Conservation (phyloP, 2,888 invertebrate species). For the Drosophila cognata region DNA sequence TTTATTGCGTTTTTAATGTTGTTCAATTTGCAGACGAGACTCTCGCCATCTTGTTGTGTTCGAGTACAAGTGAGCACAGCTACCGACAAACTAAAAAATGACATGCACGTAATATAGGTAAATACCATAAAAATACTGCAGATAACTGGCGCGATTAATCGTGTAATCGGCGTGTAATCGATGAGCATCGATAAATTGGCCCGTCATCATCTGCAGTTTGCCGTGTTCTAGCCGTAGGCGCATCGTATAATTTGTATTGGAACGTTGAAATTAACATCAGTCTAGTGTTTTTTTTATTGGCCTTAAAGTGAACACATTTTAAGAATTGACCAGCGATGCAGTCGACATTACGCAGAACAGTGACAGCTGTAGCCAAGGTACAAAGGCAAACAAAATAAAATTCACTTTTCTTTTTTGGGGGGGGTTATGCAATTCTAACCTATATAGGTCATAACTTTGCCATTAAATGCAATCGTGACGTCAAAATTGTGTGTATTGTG, state of each 20-base stretch:
- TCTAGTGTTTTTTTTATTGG: constrained; percentile 39
- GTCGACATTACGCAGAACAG: constrained; percentile 74
- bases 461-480: constrained; percentile 39
- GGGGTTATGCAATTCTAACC: constrained; percentile 82
- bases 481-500: constrained; percentile 21
- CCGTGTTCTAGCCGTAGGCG: constrained; percentile 44
- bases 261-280: constrained; percentile 59
- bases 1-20: constrained; percentile 59
- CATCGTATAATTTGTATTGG: constrained; percentile 41
- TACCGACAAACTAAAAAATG: constrained; percentile 44
- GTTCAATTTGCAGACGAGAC: constrained; percentile 55
- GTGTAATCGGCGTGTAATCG: background rate
- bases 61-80: constrained; percentile 66
- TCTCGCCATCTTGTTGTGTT: constrained; percentile 77
- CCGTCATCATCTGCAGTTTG: constrained; percentile 53
- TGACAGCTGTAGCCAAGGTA: constrained; percentile 77
- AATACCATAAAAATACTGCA: constrained; percentile 21
- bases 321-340: constrained; percentile 70
- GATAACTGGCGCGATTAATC: background rate
- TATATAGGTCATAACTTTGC: constrained; percentile 58
- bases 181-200: constrained; percentile 33
- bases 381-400: constrained; percentile 5
- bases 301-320: constrained; percentile 18
- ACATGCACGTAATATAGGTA: constrained; percentile 6
- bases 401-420: constrained; percentile 32